phyloP scores from a whole-genome alignment of 2,888 invertebrate species.

The Pachymerium ferrugineum region DNA sequence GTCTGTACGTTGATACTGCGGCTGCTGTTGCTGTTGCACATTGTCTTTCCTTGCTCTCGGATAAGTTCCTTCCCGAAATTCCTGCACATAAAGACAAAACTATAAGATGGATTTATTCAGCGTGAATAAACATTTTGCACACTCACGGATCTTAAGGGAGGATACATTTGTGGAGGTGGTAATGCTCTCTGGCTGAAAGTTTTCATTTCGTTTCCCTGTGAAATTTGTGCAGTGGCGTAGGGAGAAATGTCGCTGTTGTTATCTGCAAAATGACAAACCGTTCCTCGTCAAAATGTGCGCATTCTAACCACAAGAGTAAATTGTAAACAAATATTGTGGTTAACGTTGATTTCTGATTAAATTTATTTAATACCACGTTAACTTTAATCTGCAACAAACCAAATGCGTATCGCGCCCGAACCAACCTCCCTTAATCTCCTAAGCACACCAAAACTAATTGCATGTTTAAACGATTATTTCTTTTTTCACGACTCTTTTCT shows the following conservation, averaged over 20 bases:
- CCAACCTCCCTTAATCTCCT: neutral
- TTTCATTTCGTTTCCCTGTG: constrained; percentile 35
- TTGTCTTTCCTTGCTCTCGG: constrained; percentile 34
- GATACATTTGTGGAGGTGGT: constrained; percentile 32
- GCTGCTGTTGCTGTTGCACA: constrained; percentile 1
- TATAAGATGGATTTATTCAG: neutral
- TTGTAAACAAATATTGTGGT: constrained; percentile 4
- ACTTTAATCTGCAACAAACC: neutral
- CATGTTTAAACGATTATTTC: neutral
- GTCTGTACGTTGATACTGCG: constrained; percentile 8
- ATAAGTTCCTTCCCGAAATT: constrained; percentile 34
- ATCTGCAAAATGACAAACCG: constrained; percentile 3
- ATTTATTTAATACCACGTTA: neutral
- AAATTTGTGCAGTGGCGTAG: constrained; percentile 35
- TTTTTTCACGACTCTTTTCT: neutral
- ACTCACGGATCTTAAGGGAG: constrained; percentile 32
- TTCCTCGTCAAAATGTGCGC: neutral
- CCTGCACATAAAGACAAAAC: constrained; percentile 4
- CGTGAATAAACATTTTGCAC: neutral
- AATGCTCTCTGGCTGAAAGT: constrained; percentile 33
- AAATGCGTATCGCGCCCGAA: neutral
- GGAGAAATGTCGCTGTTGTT: constrained; percentile 34
- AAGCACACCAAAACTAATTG: constrained; percentile 1
- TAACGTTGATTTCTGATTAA: neutral
- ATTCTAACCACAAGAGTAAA: neutral